These are phyloP conservation scores for Enteromius thamalakanensis DNA, from an alignment of 2,797 vertebrate species.

Conservation along the genomic window DNA sequence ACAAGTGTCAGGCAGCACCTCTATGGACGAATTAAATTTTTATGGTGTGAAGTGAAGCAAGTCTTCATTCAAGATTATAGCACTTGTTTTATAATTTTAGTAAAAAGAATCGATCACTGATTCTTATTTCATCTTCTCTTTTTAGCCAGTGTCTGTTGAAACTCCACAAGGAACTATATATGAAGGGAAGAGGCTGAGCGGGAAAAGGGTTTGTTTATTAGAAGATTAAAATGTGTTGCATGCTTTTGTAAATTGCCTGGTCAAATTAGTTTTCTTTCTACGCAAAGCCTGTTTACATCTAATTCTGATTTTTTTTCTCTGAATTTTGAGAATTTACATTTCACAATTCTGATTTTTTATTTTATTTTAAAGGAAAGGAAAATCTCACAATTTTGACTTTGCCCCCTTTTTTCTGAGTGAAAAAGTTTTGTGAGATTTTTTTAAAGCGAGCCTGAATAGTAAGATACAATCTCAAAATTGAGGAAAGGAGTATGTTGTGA, in stretches of 20 bases:
- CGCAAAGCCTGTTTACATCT: neutral
- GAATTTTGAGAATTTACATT: no score
- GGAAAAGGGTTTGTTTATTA: conserved; percentile 78
- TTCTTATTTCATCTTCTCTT: neutral
- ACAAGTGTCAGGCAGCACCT: neutral
- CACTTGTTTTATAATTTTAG: neutral
- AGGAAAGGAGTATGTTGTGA: neutral
- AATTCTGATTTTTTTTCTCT: neutral
- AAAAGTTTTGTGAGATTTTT: neutral
- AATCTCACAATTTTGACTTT: neutral
- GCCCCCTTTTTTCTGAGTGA: neutral
- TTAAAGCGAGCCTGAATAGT: neutral
- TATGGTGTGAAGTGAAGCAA: conserved; percentile 16
- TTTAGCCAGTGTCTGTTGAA: conserved; percentile 85
- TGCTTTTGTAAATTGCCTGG: neutral
- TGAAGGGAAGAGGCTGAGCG: conserved; percentile 84
- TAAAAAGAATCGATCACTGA: neutral
- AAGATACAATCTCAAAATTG: neutral
- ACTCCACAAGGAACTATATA: conserved; percentile 81
- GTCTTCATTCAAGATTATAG: neutral
- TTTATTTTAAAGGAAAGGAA: no score
- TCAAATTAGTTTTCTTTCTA: neutral
- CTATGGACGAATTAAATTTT: neutral
- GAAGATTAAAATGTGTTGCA: neutral
- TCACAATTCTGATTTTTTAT: neutral